phyloP scores from a whole-genome alignment of 2,797 vertebrate species.

The Carapus acus region DNA sequence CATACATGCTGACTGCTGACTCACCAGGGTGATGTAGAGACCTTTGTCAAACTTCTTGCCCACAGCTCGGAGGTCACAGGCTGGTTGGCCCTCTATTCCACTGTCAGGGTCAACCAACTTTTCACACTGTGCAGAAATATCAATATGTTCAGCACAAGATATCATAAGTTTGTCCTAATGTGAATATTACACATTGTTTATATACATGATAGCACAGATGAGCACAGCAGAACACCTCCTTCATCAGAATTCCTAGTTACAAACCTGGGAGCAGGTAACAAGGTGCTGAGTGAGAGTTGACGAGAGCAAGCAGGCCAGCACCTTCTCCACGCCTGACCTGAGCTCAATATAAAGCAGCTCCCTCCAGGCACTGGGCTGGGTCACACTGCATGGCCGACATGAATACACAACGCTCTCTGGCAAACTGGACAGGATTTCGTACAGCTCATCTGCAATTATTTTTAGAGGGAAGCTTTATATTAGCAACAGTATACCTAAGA shows the following conservation, averaged over 20 bases:
- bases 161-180: not conserved
- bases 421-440: slow-evolving; percentile 87
- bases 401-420: slow-evolving; percentile 89
- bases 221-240: not conserved
- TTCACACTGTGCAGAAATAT: slow-evolving; percentile 70
- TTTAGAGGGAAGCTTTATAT: not conserved
- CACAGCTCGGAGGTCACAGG: slow-evolving; percentile 82
- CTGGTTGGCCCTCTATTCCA: slow-evolving; percentile 59
- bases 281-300: slow-evolving; percentile 79
- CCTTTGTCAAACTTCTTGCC: slow-evolving; percentile 85
- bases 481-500: not conserved
- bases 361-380: slow-evolving; percentile 78
- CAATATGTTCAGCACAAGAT: not conserved
- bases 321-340: slow-evolving; percentile 80
- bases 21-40: slow-evolving; percentile 83
- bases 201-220: not conserved
- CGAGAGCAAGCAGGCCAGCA: slow-evolving; percentile 81
- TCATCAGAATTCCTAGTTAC: not conserved
- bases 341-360: slow-evolving; percentile 83
- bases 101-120: slow-evolving; percentile 61
- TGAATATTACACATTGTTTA: not conserved
- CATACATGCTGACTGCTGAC: too few species aligned
- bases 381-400: slow-evolving; percentile 81
- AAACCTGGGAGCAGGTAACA: slow-evolving; percentile 80
- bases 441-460: slow-evolving; percentile 79